Base-by-base conservation (phyloP, 2,888 invertebrate species). In the Ornithoptera alexandrae region DNA sequence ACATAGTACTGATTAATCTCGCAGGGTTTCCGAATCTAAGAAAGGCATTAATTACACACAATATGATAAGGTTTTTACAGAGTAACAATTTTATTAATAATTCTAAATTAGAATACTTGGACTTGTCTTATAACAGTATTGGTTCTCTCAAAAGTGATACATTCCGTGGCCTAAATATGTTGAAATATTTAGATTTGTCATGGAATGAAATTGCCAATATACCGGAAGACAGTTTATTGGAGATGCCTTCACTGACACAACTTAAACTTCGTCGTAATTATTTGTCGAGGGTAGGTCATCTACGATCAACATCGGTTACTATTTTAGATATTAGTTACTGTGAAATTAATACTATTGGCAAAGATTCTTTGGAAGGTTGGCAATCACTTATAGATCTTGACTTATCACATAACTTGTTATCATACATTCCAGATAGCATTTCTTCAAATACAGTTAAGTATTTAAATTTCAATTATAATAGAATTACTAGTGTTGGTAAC, bases 221-320 rank as follows among this genome's bases (percentile, higher is more conserved):
- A 73, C 94, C 94, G 68, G 92, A 94, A 73, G 91, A 94, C 62
- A 89, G 94, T 3, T 94, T 96, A 74, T 82, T 90, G 53, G 91
- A 94, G 74, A 95, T 95, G 83, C 92, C 93, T 20, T 90, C 93
- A 1, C 82, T 97, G 42, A 92, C 91, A 7, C 87, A 92, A 64
- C 82, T 96, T 18, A 95, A 94, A 80, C 79, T 96, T 56, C 94
- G 96, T 5, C 91, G 94, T 75, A 96, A 95, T 80, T 95, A 95
- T 76, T 82, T 96, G 1, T 93, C 90, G 63, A 89, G 87, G 74
- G 86, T 95, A 46, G 93, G 94, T 22, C 93, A 92, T 79, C 84
- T 95, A 4, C 92, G 88, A 72, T 94, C 94, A 59, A 89, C 88
- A 60, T 95, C 95, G 0, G 73, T 96, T 68, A 87, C 92, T 22